Evolutionary conservation across 2,797 vertebrate species (phyloP).

Genomic region (Leuciscus waleckii): DNA sequence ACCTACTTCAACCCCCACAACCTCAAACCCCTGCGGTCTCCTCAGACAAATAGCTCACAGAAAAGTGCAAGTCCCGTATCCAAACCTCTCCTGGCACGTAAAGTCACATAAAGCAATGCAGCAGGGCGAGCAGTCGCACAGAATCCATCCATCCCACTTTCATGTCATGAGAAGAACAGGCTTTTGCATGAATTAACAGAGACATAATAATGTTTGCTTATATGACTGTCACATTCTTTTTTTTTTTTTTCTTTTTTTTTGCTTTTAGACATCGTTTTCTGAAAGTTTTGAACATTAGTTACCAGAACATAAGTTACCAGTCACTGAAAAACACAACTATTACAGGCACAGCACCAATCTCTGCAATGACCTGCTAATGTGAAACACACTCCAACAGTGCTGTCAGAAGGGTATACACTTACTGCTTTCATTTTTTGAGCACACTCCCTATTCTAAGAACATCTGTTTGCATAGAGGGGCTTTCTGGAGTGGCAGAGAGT

Average conservation of each 20-base stretch:
- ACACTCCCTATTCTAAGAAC: constrained; percentile 20
- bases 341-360: background rate
- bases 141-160: constrained; percentile 43
- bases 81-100: constrained; percentile 45
- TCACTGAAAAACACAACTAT: too few species aligned
- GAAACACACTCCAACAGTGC: background rate
- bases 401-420: background rate
- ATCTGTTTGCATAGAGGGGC: constrained; percentile 14
- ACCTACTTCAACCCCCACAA: constrained; percentile 57
- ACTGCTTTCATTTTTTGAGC: background rate
- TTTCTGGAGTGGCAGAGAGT: constrained; percentile 14
- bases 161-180: constrained; percentile 52
- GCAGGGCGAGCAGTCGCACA: constrained; percentile 41
- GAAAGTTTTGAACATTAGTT: background rate
- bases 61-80: constrained; percentile 57
- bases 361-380: background rate
- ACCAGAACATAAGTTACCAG: background rate
- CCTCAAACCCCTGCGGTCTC: constrained; percentile 58
- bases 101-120: constrained; percentile 51
- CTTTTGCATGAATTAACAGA: constrained; percentile 58
- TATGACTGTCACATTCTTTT: constrained; percentile 56
- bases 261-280: background rate
- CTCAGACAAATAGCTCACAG: constrained; percentile 48
- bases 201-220: constrained; percentile 56
- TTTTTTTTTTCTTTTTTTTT: constrained; percentile 37